phyloP scores from a whole-genome alignment of 2,797 vertebrate genomes.

The Pterois miles region DNA sequence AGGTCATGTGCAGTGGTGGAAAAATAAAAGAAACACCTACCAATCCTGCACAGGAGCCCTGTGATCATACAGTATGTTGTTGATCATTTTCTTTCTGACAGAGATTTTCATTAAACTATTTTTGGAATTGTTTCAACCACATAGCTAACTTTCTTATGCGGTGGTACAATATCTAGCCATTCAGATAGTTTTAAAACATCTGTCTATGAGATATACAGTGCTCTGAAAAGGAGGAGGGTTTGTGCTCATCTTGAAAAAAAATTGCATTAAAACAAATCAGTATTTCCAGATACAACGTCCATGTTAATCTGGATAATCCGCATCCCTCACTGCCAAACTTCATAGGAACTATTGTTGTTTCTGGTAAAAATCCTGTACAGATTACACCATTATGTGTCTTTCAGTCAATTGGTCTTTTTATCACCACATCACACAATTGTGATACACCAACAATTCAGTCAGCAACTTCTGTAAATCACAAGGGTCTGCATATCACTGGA shows the following conservation, averaged over 20 bases:
- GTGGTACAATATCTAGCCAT: background rate
- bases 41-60: background rate
- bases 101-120: background rate
- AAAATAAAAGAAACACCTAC: background rate
- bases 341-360: background rate
- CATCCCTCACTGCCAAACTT: background rate
- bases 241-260: background rate
- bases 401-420: background rate
- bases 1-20: background rate
- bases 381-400: background rate
- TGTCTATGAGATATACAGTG: background rate
- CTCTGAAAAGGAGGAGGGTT: fast-evolving
- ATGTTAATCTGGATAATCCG: background rate
- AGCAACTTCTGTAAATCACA: too few relatives aligned
- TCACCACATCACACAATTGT: background rate
- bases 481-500: too few relatives aligned
- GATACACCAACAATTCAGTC: background rate
- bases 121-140: background rate
- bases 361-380: background rate
- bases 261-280: background rate
- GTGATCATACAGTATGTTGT: background rate
- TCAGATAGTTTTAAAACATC: background rate
- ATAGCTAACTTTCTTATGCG: background rate
- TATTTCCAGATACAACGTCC: background rate
- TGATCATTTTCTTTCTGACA: background rate